Base-by-base conservation (phyloP, 2,888 invertebrate species). In the Orthosia gothica region DNA sequence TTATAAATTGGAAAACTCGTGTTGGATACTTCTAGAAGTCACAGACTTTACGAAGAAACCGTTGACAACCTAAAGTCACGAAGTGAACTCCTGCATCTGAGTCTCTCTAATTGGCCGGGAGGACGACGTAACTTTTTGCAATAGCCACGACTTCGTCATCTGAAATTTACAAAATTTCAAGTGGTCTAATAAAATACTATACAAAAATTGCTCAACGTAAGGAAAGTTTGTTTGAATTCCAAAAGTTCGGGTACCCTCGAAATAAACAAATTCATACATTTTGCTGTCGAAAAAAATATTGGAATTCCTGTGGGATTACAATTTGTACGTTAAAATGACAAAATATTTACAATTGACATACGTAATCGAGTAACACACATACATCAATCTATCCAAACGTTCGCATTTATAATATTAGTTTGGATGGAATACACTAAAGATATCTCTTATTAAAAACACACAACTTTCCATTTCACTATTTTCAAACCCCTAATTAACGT, bases 151-250 rank as follows among this genome's bases (percentile, higher is more conserved):
- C 58, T 70, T 54, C 5, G 11, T 50, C 32, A 18, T 26, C 52
- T 20, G 32, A 63, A 62, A 76, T 18, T 59, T 69, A 12, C 26
- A n/a, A 74, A 49, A 71, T 66, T 45, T 63, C 54, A 69, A 74
- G 69, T 18, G 20, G 40, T 52, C 65, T 68, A 75, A 77, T 59
- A 54, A 75, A 79, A 79, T 70, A 16, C 71, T 76, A 76, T 61
- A 45, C 26, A n/a, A 49, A 71, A 78, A 63, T 78, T 54, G 40
- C 55, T 78, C 45, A 54, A 74, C 59, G 16, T 74, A 50, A 50
- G 15, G n/a, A 66, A 68, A 76, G n/a, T 64, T 64, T 11, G 9
- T 54, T 69, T 9, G 68, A 49, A 70, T 71, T 49, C 18, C 15
- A 0, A 62, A 72, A 79, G 45, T 79, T 82, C 57, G 20, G 32